Evolutionary conservation across 2,113 vertebrate genomes (phyloP), one percentile per base, ranked within the genome.

Genomic region (Tricholaema leucomelas): DNA sequence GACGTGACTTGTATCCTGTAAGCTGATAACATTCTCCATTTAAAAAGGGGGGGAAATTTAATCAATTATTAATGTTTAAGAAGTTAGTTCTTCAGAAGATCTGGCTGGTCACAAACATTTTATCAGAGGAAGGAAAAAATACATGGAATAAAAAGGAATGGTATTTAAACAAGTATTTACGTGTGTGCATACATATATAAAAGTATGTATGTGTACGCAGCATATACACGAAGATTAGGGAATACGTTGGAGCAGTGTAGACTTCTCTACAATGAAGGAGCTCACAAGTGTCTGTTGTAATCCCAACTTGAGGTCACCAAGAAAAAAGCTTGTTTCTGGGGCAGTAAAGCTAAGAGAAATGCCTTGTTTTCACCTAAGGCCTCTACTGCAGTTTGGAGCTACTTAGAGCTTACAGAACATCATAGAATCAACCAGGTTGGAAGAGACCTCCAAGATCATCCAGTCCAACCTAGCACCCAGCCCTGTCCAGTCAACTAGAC

Each of bases 351-450:
- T 40, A 24, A 59, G 30, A 12, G 13, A 78, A 64, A 2, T 15
- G 2, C 46, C 38, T n/a, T 31, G 21, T 20, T 87, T 74, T 25
- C 35, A 61, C 27, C 17, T 42, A 55, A 80, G 84, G 50, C 10
- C 2, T 1, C 7, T 2, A 66, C 12, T 1, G 3, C 36, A 12
- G 5, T 58, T 38, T 35, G 16, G 56, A 67, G 8, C 16, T 18
- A 28, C 11, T 42, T 73, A 40, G 0, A 60, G 46, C 5, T 23
- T 20, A 85, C 1, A 15, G 2, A 20, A n/a, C n/a, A n/a, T n/a
- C n/a, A n/a, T 40, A 40, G 40, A 40, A 40, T 40, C 40, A 40
- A 6, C 6, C 5, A 40, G 40, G 40, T 40, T 40, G 40, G 40
- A 40, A 40, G 40, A 15, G 40, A 40, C 40, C 40, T 40, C 40